Base-by-base conservation (phyloP, 2,888 invertebrate genomes). In the Caenorhabditis virilis region DNA sequence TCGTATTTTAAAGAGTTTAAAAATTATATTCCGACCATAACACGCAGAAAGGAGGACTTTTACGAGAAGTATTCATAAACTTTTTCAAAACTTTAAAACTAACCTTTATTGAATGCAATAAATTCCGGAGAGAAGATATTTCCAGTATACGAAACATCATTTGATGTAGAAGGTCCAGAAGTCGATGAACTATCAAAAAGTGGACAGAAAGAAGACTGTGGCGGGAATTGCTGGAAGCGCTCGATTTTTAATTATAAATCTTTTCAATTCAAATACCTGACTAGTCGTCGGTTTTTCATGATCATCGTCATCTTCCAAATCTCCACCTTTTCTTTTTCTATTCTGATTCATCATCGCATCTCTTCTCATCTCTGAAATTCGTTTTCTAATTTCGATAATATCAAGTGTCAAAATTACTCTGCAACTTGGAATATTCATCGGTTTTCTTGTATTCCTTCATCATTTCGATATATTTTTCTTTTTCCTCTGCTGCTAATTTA, bases 41-140 rank as follows among this genome's bases (percentile, higher is more conserved):
- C n/a, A n/a, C n/a, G n/a, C n/a, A n/a, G n/a, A n/a, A n/a, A n/a
- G n/a, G n/a, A n/a, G n/a, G n/a, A n/a, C n/a, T n/a, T n/a, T n/a
- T n/a, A n/a, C n/a, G n/a, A n/a, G n/a, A n/a, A n/a, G n/a, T n/a
- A n/a, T n/a, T n/a, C n/a, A n/a, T n/a, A n/a, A n/a, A n/a, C n/a
- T n/a, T n/a, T n/a, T n/a, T n/a, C n/a, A n/a, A n/a, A n/a, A n/a
- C n/a, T n/a, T 3, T 15, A 20, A 23, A 26, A 43, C 22, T 20
- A 7, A 47, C 47, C 35, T 51, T 64, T 64, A 27, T 64, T 64
- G 41, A 54, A 64, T 5, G n/a, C 36, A 47, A 64, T 33, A 18
- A 64, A 64, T 42, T 64, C 50, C 1, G 58, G 46, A 2, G 51
- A 49, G 47, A 64, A 64, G 11, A 64, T 58, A 11, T 57, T 52